A percentile compares a stretch with the other conserved stretches of the same genome.
phyloP scores from a whole-genome alignment of 2,888 invertebrate genomes.

The Trissolcus japonicus region DNA sequence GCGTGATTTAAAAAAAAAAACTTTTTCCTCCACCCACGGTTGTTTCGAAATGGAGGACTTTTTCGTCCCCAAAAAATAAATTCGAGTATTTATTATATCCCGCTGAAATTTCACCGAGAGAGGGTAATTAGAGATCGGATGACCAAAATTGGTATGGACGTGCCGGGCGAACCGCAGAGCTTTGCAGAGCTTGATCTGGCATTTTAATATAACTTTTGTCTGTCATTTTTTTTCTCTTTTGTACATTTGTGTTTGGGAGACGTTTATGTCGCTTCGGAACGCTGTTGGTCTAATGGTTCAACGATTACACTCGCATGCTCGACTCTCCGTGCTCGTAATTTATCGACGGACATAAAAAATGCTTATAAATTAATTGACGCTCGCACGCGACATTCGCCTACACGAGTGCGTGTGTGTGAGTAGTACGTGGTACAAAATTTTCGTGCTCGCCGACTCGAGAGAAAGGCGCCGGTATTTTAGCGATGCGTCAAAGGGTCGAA shows the following conservation, averaged over 20 bases:
- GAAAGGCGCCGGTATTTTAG: slow-evolving; percentile 1
- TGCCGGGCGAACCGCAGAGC: background rate
- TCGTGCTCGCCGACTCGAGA: slow-evolving; percentile 10
- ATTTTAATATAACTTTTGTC: no score
- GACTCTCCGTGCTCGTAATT: slow-evolving; percentile 26
- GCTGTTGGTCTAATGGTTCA: slow-evolving; percentile 41
- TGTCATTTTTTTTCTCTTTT: background rate
- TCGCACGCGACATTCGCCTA: slow-evolving; percentile 40
- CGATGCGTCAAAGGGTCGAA: slow-evolving; percentile 8
- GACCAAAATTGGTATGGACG: slow-evolving; percentile 12
- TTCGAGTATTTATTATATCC: background rate
- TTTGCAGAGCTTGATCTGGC: no score
- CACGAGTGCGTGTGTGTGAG: slow-evolving; percentile 1
- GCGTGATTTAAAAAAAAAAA: background rate
- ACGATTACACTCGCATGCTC: slow-evolving; percentile 33
- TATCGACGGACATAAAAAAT: slow-evolving; percentile 36
- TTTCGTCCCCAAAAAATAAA: background rate
- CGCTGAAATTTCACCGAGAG: background rate
- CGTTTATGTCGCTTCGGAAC: slow-evolving; percentile 33
- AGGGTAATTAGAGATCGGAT: slow-evolving; percentile 2
- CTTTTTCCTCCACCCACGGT: background rate
- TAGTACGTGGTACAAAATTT: slow-evolving; percentile 17
- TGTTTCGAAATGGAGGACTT: background rate
- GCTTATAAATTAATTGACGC: slow-evolving; percentile 41
- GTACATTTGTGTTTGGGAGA: slow-evolving; percentile 14